Evolutionary conservation across 2,797 vertebrate species (phyloP).

Genomic region (Pelobates cultripes): DNA sequence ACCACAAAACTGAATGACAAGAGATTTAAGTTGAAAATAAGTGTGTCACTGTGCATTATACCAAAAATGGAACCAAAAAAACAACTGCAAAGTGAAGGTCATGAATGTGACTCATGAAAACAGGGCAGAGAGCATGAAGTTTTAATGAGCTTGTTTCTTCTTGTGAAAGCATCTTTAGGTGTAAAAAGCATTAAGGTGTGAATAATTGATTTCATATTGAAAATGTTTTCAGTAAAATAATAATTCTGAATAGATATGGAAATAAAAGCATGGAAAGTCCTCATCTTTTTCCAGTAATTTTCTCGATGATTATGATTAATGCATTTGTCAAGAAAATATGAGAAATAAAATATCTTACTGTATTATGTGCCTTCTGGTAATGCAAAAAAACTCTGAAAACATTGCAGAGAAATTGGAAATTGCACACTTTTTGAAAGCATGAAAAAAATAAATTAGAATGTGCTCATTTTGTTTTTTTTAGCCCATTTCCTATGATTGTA

Average conservation of each 20-base stretch:
- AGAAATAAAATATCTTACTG: background rate
- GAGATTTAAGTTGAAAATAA: conserved; percentile 35
- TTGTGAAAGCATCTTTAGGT: conserved; percentile 54
- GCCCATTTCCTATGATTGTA: too few species aligned
- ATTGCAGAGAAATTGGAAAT: background rate
- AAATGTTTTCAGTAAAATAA: conserved; percentile 43
- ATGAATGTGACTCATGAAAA: conserved; percentile 49
- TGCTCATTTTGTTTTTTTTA: too few species aligned
- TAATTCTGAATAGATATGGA: conserved; percentile 40
- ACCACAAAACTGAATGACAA: conserved; percentile 11
- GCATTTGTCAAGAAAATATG: conserved; percentile 33
- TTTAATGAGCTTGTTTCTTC: conserved; percentile 51
- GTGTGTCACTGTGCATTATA: conserved; percentile 7
- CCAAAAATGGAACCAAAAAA: conserved; percentile 34
- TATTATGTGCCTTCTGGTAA: background rate
- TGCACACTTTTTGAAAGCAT: background rate
- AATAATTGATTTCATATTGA: conserved; percentile 56
- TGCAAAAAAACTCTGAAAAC: background rate
- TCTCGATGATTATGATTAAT: conserved; percentile 34
- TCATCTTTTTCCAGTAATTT: conserved; percentile 46
- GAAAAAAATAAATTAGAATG: too few species aligned
- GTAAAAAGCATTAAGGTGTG: conserved; percentile 55
- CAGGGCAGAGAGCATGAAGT: conserved; percentile 47
- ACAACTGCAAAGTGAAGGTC: conserved; percentile 50
- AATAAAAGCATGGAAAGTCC: conserved; percentile 45